phyloP scores from a whole-genome alignment of 2,888 invertebrate species.

The Pristionchus arcanus region DNA sequence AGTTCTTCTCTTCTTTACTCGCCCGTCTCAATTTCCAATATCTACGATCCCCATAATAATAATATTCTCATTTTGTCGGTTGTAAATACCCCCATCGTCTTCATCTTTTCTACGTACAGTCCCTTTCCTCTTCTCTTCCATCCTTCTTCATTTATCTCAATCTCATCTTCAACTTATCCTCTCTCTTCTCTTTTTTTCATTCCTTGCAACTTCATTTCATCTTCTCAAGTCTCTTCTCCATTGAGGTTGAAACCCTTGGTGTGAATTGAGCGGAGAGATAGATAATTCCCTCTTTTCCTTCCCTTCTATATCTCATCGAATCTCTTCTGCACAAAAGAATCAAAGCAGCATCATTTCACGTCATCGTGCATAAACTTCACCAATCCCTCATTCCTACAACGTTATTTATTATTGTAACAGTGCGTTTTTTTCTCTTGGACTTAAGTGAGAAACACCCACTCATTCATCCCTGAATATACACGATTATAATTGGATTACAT shows the following conservation, averaged over 20 bases:
- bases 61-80: constrained; percentile 35
- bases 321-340: background rate
- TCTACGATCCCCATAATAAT: constrained; percentile 15
- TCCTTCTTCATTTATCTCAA: constrained; percentile 25
- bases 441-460: background rate
- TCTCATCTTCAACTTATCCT: constrained; percentile 42
- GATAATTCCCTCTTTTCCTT: constrained; percentile 1
- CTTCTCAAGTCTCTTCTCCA: background rate
- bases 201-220: constrained; percentile 16
- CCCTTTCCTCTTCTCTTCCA: background rate
- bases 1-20: background rate
- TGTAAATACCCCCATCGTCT: background rate
- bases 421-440: background rate
- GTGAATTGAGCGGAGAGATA: background rate
- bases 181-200: background rate
- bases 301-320: background rate
- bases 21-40: constrained; percentile 15
- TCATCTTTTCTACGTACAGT: constrained; percentile 7
- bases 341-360: background rate
- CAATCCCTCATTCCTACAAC: background rate
- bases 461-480: constrained; percentile 9
- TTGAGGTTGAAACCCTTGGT: constrained; percentile 24
- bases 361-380: background rate
- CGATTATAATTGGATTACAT: constrained; percentile 17
- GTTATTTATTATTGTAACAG: background rate